Evolutionary conservation across 2,113 vertebrate species (phyloP), one percentile per base, ranked within the genome.

Genomic region (Phalacrocorax brasilianus): DNA sequence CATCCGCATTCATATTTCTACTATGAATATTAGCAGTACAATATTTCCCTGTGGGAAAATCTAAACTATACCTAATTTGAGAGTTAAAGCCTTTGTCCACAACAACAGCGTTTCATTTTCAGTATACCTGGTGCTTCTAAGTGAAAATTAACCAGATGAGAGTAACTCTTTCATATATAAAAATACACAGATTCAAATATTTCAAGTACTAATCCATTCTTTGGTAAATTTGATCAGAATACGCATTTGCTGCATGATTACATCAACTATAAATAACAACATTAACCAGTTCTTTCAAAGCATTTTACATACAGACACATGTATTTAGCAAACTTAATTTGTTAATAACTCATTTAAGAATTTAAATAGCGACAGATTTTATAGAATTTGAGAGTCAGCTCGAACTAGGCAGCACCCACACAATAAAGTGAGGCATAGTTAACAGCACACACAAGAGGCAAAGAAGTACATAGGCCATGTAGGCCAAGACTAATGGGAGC

Each of bases 61-160:
- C 19, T 17, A 7, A 78, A 27, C 28, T 12, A 18, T 38, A 33
- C 17, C n/a, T 23, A 0, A 59, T 16, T 17, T 18, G 33, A 33
- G 44, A 56, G 59, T 3, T 22, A 42, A 73, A 62, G 14, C 56
- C 11, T 70, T 11, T 20, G 52, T 32, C n/a, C 1, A 6, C 44
- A 44, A 13, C 45, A 35, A 30, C 2, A 0, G 35, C 0, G 14
- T 5, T 24, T 38, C 9, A 5, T 11, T 28, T 14, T 22, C 45
- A 14, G 22, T 1, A 19, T 21, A 38, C 19, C 19, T 55, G 19
- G 18, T 65, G 56, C 47, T 47, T 20, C 1, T 7, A 19, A 87
- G 20, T 5, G 30, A 8, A n/a, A 49, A 63, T 4, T 24, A 61
- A 16, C 10, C 4, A 5, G 45, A 58, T 19, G 33, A 47, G 14